Evolutionary conservation across 2,797 vertebrate species (phyloP).

Genomic region (Poecilia wingei): DNA sequence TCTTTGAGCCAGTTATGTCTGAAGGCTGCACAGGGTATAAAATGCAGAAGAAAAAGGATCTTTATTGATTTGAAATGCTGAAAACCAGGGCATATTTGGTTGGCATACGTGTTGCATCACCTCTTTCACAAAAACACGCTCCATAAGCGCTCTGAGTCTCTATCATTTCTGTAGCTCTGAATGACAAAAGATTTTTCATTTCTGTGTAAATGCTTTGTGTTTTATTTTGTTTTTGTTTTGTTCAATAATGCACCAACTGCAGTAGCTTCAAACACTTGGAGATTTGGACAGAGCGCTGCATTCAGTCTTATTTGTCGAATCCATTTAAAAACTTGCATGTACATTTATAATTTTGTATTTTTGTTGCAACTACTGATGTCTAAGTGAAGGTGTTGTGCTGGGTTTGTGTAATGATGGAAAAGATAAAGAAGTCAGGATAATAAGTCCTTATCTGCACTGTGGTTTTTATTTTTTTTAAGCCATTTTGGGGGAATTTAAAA

Average conservation of each 20-base stretch:
- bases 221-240: background rate
- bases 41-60: background rate
- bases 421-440: background rate
- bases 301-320: background rate
- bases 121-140: conserved; percentile 2
- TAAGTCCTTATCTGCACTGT: background rate
- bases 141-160: background rate
- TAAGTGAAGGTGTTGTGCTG: background rate
- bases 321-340: background rate
- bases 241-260: conserved; percentile 1
- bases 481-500: background rate
- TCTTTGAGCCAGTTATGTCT: background rate
- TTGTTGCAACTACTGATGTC: background rate
- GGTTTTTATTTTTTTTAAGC: background rate
- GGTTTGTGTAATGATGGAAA: background rate
- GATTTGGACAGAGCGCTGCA: background rate
- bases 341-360: background rate
- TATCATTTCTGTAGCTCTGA: background rate
- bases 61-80: background rate
- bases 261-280: background rate
- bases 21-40: background rate
- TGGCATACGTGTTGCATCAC: conserved; percentile 6
- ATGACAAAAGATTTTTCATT: conserved; percentile 2
- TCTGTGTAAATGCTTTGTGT: background rate
- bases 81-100: conserved; percentile 11